A percentile compares a stretch with the other conserved stretches of the same genome.
phyloP scores from a whole-genome alignment of 2,113 vertebrate genomes.

The Pelusios castaneus region DNA sequence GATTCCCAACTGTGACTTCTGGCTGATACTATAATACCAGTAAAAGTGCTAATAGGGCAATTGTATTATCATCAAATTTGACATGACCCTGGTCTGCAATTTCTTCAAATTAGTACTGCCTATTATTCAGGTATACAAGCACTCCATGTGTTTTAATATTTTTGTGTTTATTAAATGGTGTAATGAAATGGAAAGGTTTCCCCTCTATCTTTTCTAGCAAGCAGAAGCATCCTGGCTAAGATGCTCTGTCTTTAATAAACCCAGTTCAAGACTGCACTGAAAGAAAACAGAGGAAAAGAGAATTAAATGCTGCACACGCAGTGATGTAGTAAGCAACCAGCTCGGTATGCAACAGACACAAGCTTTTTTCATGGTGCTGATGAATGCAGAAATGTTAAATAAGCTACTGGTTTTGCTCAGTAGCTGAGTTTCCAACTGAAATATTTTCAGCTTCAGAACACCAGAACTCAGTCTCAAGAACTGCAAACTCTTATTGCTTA shows the following conservation, averaged over 20 bases:
- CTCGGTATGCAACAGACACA: background rate
- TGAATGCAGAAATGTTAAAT: background rate
- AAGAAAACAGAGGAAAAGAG: background rate
- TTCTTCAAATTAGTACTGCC: background rate
- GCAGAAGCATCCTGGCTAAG: background rate
- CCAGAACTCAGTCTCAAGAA: background rate
- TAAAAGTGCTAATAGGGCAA: background rate
- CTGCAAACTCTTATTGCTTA: background rate
- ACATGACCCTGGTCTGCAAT: background rate
- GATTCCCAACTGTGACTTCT: background rate
- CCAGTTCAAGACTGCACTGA: background rate
- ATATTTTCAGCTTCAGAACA: background rate
- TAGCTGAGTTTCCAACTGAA: background rate
- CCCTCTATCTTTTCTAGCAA: background rate
- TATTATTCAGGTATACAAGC: background rate
- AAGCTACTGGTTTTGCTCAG: background rate
- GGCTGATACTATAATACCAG: background rate
- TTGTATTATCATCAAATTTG: background rate
- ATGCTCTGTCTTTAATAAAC: background rate
- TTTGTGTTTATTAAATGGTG: background rate
- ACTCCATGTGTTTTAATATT: background rate
- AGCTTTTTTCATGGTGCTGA: background rate
- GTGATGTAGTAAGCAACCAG: background rate
- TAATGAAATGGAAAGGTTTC: background rate
- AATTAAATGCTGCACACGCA: background rate